Evolutionary conservation across 2,113 vertebrate genomes (phyloP).

Genomic region (Notothenia coriiceps): DNA sequence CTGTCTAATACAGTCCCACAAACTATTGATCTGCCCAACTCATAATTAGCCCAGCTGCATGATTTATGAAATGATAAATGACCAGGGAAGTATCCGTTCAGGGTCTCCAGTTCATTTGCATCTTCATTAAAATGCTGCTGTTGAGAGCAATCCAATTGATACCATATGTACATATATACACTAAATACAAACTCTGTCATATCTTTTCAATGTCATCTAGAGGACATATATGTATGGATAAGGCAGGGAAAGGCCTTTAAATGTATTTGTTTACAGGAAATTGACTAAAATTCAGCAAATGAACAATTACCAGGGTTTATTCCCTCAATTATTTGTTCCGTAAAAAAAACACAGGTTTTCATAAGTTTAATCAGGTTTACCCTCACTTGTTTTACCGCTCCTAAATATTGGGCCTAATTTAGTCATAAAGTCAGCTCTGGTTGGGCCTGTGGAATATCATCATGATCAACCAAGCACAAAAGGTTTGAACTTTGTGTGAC

Average conservation of each 20-base stretch:
- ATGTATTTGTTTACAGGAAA: constrained; percentile 8
- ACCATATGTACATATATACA: not conserved
- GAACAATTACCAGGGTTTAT: not conserved
- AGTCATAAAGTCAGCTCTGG: constrained; percentile 13
- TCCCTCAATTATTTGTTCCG: not conserved
- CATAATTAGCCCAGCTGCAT: constrained; percentile 38
- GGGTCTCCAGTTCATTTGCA: constrained; percentile 8
- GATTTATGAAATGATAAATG: constrained; percentile 49
- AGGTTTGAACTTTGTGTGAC: constrained; percentile 36
- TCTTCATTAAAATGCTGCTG: constrained; percentile 7
- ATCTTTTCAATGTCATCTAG: constrained; percentile 7
- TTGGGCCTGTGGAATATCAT: not conserved
- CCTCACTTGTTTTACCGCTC: constrained; percentile 1
- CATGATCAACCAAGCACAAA: constrained; percentile 3
- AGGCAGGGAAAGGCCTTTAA: not conserved
- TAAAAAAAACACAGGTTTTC: not conserved
- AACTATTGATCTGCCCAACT: constrained; percentile 42
- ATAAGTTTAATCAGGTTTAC: constrained; percentile 2
- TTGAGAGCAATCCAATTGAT: not conserved
- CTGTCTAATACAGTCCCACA: constrained; percentile 44
- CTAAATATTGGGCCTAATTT: constrained; percentile 16
- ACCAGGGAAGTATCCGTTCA: not conserved
- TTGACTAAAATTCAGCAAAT: constrained; percentile 7
- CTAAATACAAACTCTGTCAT: constrained; percentile 8
- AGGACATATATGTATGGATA: constrained; percentile 10